Evolutionary conservation across 2,113 vertebrate species (phyloP).

Genomic region (Terrapene triunguis): DNA sequence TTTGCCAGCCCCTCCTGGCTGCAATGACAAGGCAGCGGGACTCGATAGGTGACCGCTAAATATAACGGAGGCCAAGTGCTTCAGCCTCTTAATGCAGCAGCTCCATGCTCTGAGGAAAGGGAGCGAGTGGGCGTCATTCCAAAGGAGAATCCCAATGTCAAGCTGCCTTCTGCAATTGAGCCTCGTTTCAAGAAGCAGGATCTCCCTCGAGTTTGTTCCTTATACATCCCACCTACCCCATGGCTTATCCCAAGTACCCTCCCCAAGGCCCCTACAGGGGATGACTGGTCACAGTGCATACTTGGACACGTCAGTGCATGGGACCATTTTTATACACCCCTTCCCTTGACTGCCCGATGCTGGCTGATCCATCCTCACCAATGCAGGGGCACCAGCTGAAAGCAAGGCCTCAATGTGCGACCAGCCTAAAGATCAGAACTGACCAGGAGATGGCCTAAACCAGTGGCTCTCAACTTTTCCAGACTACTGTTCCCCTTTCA

Average conservation of each 20-base stretch:
- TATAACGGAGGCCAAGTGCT: accelerated
- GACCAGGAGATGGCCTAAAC: constrained; percentile 3
- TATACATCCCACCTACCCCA: not conserved
- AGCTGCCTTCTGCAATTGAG: not conserved
- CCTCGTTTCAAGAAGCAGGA: not conserved
- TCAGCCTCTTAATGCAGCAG: not conserved
- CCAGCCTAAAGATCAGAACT: not conserved
- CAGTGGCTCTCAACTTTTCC: too few species aligned
- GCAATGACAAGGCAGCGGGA: not conserved
- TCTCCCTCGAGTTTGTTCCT: not conserved
- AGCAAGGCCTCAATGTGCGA: not conserved
- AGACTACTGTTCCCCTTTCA: too few species aligned
- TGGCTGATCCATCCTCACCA: not conserved
- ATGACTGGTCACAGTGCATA: not conserved
- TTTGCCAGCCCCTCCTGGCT: not conserved
- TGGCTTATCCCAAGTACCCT: not conserved
- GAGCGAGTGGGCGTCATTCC: not conserved
- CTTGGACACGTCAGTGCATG: not conserved
- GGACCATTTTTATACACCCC: not conserved
- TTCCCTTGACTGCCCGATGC: not conserved
- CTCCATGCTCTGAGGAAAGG: not conserved
- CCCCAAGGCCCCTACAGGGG: not conserved
- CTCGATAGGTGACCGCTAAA: not conserved
- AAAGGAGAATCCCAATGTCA: not conserved
- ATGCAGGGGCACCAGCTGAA: not conserved